These are phyloP conservation scores for Anadara kagoshimensis DNA, from an alignment of 1,140 invertebrate genomes.

Conservation along the genomic window DNA sequence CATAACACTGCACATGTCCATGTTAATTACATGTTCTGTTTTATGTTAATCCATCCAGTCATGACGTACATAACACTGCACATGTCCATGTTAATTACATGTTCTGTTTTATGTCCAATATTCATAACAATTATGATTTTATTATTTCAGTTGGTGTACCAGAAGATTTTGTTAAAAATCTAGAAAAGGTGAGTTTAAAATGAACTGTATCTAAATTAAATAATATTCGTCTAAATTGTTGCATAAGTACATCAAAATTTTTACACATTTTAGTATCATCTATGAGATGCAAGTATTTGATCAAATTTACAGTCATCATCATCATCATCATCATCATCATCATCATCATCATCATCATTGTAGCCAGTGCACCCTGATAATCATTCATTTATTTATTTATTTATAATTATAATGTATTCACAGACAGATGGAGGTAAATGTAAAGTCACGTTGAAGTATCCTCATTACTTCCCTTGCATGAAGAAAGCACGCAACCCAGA, in stretches of 20 bases:
- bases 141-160: conserved; percentile 71
- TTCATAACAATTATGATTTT: conserved; percentile 19
- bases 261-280: too few relatives aligned
- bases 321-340: too few relatives aligned
- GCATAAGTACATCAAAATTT: neutral
- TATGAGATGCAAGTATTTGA: too few relatives aligned
- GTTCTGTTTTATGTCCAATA: neutral
- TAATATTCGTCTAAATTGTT: neutral
- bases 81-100: neutral
- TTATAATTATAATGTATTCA: conserved; percentile 16
- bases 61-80: neutral
- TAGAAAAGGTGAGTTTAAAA: conserved; percentile 71
- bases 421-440: conserved; percentile 74
- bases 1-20: too few relatives aligned
- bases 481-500: conserved; percentile 75
- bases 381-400: neutral
- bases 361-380: too few relatives aligned
- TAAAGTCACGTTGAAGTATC: conserved; percentile 76
- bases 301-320: too few relatives aligned
- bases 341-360: too few relatives aligned
- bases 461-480: conserved; percentile 77
- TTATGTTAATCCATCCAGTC: too few relatives aligned
- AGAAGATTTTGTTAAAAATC: conserved; percentile 72
- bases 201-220: neutral
- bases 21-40: too few relatives aligned